Conservation (phyloP, 2,888 invertebrate species). For the Beris morrisii region DNA sequence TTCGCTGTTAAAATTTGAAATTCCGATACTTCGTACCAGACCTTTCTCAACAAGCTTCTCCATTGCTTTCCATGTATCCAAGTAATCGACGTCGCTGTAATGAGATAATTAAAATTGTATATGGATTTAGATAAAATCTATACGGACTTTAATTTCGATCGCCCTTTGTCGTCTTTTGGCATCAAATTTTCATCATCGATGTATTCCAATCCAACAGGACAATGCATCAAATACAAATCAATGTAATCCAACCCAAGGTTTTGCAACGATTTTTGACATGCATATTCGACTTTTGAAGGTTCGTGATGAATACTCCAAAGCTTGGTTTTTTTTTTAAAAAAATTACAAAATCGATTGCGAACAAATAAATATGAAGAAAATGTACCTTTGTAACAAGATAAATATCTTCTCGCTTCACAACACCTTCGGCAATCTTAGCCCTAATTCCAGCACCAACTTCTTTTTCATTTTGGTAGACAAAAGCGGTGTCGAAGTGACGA, state of each 20-base stretch:
- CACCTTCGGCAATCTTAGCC: slow-evolving; percentile 55
- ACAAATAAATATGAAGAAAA: neutral
- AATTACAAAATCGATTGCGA: too few species aligned
- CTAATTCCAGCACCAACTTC: slow-evolving; percentile 57
- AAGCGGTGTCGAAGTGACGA: slow-evolving; percentile 61
- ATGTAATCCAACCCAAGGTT: slow-evolving; percentile 76
- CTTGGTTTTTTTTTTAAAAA: too few species aligned
- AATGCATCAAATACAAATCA: slow-evolving; percentile 82
- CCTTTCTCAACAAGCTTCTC: slow-evolving; percentile 72
- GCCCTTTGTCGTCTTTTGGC: slow-evolving; percentile 39
- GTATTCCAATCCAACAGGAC: slow-evolving; percentile 67
- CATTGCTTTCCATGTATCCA: slow-evolving; percentile 80
- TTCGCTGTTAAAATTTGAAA: slow-evolving; percentile 83
- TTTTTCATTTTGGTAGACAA: slow-evolving; percentile 57
- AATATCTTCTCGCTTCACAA: slow-evolving; percentile 56
- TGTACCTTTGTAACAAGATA: slow-evolving; percentile 51
- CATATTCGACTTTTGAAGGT: slow-evolving; percentile 64
- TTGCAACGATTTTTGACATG: slow-evolving; percentile 66
- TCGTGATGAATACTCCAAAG: slow-evolving; percentile 88
- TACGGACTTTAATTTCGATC: slow-evolving; percentile 18
- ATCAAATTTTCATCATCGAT: slow-evolving; percentile 35
- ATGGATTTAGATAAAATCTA: too few species aligned
- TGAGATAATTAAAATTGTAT: too few species aligned
- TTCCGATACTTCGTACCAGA: slow-evolving; percentile 74
- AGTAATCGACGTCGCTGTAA: slow-evolving; percentile 66